Percentiles rank a stretch among this genome's conserved stretches.
Evolutionary conservation across 2,888 invertebrate species (phyloP).

Genomic region (Cephus runcator): DNA sequence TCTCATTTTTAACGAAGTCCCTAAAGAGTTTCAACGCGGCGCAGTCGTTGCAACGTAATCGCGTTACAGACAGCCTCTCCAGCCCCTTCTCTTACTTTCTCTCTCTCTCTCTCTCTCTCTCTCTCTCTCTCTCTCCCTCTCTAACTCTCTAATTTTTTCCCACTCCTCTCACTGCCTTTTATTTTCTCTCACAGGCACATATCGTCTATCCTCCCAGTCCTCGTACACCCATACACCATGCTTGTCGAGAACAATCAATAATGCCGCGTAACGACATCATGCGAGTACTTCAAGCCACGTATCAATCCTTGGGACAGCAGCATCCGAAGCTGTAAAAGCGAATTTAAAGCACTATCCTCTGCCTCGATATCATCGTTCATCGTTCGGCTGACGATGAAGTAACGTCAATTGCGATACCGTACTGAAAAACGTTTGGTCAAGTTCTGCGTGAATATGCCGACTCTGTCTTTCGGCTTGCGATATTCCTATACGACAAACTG

Average conservation of each 20-base stretch:
- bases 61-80: neutral
- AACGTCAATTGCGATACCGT: neutral
- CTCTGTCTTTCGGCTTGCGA: neutral
- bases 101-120: conserved; percentile 22
- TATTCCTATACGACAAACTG: neutral
- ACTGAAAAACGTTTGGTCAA: neutral
- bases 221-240: neutral
- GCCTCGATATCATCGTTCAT: neutral
- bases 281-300: neutral
- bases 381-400: neutral
- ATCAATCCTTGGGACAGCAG: neutral
- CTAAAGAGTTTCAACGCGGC: conserved; percentile 28
- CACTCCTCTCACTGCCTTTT: neutral
- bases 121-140: conserved; percentile 1
- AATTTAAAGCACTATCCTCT: neutral
- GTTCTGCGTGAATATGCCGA: neutral
- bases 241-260: conserved; percentile 39
- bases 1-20: neutral
- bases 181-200: neutral
- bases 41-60: conserved; percentile 37
- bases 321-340: neutral
- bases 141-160: neutral
- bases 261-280: conserved; percentile 33
- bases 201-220: neutral
- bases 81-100: neutral